Base-by-base conservation (phyloP, 2,113 vertebrate genomes). In the Myotis lucifugus region DNA sequence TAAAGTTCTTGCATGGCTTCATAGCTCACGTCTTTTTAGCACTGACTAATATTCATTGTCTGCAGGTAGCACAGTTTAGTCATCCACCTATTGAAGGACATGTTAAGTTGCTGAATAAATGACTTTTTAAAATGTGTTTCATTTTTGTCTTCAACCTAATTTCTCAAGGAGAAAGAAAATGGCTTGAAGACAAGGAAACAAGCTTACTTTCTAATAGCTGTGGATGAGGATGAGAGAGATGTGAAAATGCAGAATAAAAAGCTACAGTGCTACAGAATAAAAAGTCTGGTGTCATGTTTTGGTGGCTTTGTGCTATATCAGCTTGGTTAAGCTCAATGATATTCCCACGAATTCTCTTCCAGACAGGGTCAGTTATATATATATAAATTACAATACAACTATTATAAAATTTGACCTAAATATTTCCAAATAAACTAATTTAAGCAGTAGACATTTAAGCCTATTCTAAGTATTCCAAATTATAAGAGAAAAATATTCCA, bases 201-300 rank as follows among this genome's bases (percentile, higher is more conserved):
- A 25, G 15, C 23, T 67, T 34, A 29, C 12, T 37, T 8, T 37
- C 3, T 77, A 34, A 27, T 23, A 64, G 5, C 5, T 52, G 1
- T 23, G 15, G 8, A 59, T 46, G 2, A 23, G 0, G 2, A 0
- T n/a, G 1, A 6, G 3, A 11, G 3, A 52, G 9, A 54, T 1
- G 3, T n/a, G 32, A 42, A 10, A 69, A 21, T 8, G 6, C 1
- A 52, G 9, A 2, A 5, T 66, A 37, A 37, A 72, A 85, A n/a
- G 2, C 13, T 42, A n/a, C 0, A 19, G 0, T 40, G 14, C 2
- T 89, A 14, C 11, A n/a, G 46, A 37, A 19, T 17, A 29, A 54
- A 8, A 29, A 32, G 13, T 59, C 27, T 67, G 40, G 19, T 11
- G 1, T 25, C 29, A 17, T 6, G 19, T 6, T 82, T 1, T 29